A percentile compares a stretch with the other conserved stretches of the same genome.
Evolutionary conservation across 2,888 invertebrate species (phyloP).

Genomic region (Drosophila mettleri): DNA sequence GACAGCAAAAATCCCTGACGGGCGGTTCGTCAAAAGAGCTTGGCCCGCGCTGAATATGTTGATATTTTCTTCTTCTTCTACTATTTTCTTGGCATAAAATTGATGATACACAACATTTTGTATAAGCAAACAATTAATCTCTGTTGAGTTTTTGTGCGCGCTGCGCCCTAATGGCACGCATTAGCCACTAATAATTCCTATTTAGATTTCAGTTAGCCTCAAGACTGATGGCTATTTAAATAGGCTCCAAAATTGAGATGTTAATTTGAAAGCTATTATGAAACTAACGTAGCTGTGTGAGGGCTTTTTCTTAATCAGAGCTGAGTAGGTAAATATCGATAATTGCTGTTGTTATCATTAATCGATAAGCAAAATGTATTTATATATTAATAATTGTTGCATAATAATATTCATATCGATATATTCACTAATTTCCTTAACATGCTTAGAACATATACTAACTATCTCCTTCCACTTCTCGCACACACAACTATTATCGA

Average conservation of each 20-base stretch:
- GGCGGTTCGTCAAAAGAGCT: slow-evolving; percentile 25
- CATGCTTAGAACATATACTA: not conserved
- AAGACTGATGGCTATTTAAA: slow-evolving; percentile 29
- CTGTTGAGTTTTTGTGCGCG: slow-evolving; percentile 47
- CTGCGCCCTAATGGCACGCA: slow-evolving; percentile 19
- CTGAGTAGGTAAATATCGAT: not conserved
- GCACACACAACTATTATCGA: not conserved
- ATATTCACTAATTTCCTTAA: too few relatives aligned
- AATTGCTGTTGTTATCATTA: too few relatives aligned
- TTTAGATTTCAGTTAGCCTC: slow-evolving; percentile 40
- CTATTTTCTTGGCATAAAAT: slow-evolving; percentile 41
- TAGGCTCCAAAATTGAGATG: slow-evolving; percentile 29
- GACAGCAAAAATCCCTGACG: slow-evolving; percentile 35
- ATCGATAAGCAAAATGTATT: too few relatives aligned
- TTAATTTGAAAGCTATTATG: slow-evolving; percentile 31
- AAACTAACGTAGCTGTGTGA: not conserved
- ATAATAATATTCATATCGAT: too few relatives aligned
- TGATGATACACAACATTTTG: slow-evolving; percentile 65
- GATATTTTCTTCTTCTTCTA: not conserved
- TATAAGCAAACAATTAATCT: slow-evolving; percentile 72
- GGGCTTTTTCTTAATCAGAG: too few relatives aligned
- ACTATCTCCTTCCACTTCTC: not conserved
- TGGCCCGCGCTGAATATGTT: slow-evolving; percentile 25
- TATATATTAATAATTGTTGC: too few relatives aligned
- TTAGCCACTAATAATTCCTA: slow-evolving; percentile 48